Base-by-base conservation (phyloP, 2,113 vertebrate genomes). In the Columba janthina region DNA sequence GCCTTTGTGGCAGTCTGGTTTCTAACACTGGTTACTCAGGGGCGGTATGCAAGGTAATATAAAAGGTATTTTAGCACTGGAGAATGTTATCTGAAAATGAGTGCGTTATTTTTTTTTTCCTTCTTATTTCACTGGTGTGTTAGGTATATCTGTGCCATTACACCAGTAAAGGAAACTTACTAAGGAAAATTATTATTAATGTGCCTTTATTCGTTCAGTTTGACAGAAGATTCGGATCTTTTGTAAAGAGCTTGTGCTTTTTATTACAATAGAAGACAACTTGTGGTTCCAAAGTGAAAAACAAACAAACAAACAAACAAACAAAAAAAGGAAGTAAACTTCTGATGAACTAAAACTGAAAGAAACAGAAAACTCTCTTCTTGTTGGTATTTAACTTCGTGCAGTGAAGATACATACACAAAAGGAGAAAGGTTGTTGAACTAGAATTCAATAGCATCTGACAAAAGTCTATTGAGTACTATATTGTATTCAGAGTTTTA, bases 311-410 rank as follows among this genome's bases (percentile, higher is more conserved):
- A n/a, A n/a, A n/a, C n/a, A n/a, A n/a, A n/a, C n/a, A n/a, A n/a
- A n/a, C n/a, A n/a, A 73, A 92, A 75, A 51, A 29, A 15, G 40
- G 40, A 44, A 90, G 34, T 62, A 66, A 92, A 34, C 84, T 93
- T 97, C 57, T 86, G 74, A 79, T 92, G 69, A 88, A 96, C 78
- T 65, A 88, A 94, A 95, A 92, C 10, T 83, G 82, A 96, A 96
- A 94, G 40, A 91, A 96, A 51, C 9, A 38, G 24, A 90, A 79
- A 5, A 24, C 31, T 56, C 20, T 56, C 71, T 81, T 93, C 64
- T 91, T 90, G 60, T 91, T 96, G 90, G 66, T 84, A 83, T 95
- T 96, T 96, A 75, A 92, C 77, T 94, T 94, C 6, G 28, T 94
- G 90, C 65, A 94, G 61, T 71, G 42, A 75, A 85, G 79, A 91